A percentile compares a stretch with the other conserved stretches of the same genome.
Evolutionary conservation across 2,888 invertebrate species (phyloP).

Genomic region (Esperia sulphurella): DNA sequence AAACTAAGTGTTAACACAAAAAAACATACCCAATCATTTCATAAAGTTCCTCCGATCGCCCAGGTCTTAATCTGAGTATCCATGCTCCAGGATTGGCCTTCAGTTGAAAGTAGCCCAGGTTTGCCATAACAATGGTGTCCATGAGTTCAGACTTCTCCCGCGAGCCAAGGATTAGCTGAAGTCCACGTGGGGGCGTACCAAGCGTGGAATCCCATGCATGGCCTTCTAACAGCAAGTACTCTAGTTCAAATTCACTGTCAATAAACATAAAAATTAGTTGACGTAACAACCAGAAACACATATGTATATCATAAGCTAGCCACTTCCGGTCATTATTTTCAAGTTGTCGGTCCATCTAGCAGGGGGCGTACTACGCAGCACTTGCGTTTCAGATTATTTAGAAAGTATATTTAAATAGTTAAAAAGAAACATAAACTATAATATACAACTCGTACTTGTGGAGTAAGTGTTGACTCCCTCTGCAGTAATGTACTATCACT

Average conservation of each 20-base stretch:
- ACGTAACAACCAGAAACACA: too few relatives aligned
- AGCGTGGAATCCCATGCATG: slow-evolving; percentile 96
- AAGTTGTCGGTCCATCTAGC: too few relatives aligned
- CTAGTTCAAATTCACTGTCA: slow-evolving; percentile 94
- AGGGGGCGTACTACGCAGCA: too few relatives aligned
- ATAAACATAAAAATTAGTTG: slow-evolving; percentile 6
- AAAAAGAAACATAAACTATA: too few relatives aligned
- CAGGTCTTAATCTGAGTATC: slow-evolving; percentile 92
- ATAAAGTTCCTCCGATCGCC: slow-evolving; percentile 96
- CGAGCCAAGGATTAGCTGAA: slow-evolving; percentile 97
- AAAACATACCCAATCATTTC: slow-evolving; percentile 86
- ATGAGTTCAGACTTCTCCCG: slow-evolving; percentile 86
- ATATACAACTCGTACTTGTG: too few relatives aligned
- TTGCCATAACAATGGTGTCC: slow-evolving; percentile 99
- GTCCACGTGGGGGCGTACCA: slow-evolving; percentile 96
- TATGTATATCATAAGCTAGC: too few relatives aligned
- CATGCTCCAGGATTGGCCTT: slow-evolving; percentile 99
- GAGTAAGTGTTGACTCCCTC: too few relatives aligned
- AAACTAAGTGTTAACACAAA: background rate
- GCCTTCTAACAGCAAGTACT: slow-evolving; percentile 94
- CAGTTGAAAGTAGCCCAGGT: slow-evolving; percentile 96
- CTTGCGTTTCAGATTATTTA: too few relatives aligned
- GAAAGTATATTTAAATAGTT: too few relatives aligned
- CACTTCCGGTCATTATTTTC: too few relatives aligned
- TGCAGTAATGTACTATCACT: too few relatives aligned